A percentile compares a stretch with the other conserved stretches of the same genome.
Conservation (phyloP, 2,797 vertebrate genomes). For the Eptatretus atami region DNA sequence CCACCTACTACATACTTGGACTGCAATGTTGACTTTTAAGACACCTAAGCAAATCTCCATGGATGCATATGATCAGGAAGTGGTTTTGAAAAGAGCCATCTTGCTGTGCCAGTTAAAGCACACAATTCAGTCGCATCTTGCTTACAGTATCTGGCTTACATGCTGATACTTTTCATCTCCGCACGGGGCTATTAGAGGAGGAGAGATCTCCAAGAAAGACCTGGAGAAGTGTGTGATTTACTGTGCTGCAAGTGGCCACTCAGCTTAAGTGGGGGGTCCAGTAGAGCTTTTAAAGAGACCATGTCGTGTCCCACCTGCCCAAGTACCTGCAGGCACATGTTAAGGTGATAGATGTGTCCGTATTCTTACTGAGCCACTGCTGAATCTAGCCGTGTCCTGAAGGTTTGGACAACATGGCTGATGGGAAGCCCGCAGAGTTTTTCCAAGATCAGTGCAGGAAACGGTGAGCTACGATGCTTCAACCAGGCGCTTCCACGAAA, state of each 20-base stretch:
- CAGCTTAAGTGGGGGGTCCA: conserved; percentile 43
- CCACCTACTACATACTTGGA: conserved; percentile 42
- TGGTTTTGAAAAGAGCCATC: conserved; percentile 45
- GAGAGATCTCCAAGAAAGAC: conserved; percentile 44
- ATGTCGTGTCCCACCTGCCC: conserved; percentile 50
- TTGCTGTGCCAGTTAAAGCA: conserved; percentile 34
- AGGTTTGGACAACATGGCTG: conserved; percentile 39
- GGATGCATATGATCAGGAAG: conserved; percentile 29
- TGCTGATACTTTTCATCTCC: conserved; percentile 44
- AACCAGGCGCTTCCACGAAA: conserved; percentile 90
- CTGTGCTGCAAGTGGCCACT: conserved; percentile 45
- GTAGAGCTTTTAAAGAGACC: conserved; percentile 38
- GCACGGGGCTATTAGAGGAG: conserved; percentile 29
- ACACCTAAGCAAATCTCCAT: conserved; percentile 45
- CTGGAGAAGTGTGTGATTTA: conserved; percentile 47
- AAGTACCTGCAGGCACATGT: conserved; percentile 41
- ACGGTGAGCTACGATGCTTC: conserved; percentile 53
- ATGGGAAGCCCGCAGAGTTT: conserved; percentile 16
- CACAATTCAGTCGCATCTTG: conserved; percentile 44
- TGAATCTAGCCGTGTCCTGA: conserved; percentile 36
- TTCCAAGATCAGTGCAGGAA: conserved; percentile 61
- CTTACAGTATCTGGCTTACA: conserved; percentile 41
- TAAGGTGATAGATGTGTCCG: conserved; percentile 36
- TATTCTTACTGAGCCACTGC: conserved; percentile 36
- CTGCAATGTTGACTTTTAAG: conserved; percentile 28